Base-by-base conservation (phyloP, 1,140 invertebrate species). In the Spodoptera frugiperda region DNA sequence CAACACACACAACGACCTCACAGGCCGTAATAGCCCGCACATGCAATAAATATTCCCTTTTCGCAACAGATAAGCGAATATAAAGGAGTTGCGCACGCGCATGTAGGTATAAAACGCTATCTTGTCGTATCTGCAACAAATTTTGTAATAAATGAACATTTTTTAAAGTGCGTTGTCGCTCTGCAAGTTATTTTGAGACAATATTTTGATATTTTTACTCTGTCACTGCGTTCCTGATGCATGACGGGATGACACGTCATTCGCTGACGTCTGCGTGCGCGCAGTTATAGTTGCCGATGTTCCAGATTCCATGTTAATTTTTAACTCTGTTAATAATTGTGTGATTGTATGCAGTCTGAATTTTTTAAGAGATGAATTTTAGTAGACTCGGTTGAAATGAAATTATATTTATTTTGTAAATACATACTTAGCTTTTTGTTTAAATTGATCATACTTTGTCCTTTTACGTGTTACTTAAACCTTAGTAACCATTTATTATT, bases 81-180 rank as follows among this genome's bases (percentile, higher is more conserved):
- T 25, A 57, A 25, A 57, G 19, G n/a, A 39, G 10, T 17, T 63
- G 15, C 9, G 59, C 59, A 17, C 30, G 15, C 59, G 33, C 44
- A 57, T 33, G 57, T 71, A 55, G 30, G 67, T 30, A 71, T 55
- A 71, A 71, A 71, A 44, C 9, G n/a, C 8, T 30, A 53, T 33
- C 19, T n/a, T 71, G 49, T 55, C 67, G 17, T 44, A 44, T 71
- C 67, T 71, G 30, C 12, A 55, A 17, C 51, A 44, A 44, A 30
- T 59, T 59, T 14, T 14, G 33, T 30, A 33, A 12, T 17, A 39
- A 12, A 14, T 59, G 12, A 30, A 59, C 57, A 59, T 33, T 59
- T 59, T 59, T 59, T 11, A 21, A 15, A 51, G 9, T 39, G 6
- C 33, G 33, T 59, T 33, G 57, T 59, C 57, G 19, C 48, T 14